Evolutionary conservation across 2,113 vertebrate species (phyloP).

Genomic region (Phrynocephalus versicolor): DNA sequence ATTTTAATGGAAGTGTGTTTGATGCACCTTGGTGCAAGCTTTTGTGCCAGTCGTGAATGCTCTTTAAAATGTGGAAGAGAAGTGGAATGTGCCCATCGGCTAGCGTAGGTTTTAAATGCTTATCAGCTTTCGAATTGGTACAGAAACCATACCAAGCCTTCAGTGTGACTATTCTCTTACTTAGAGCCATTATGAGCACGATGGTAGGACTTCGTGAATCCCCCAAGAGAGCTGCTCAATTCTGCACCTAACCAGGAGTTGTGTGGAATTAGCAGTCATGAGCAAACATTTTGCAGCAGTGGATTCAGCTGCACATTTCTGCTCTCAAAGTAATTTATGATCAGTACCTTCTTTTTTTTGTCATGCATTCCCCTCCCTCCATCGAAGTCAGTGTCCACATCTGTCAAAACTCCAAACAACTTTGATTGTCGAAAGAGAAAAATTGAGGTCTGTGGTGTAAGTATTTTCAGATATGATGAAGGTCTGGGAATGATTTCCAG

Average conservation of each 20-base stretch:
- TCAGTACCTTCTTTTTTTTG: background rate
- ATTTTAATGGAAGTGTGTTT: background rate
- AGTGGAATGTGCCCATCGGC: background rate
- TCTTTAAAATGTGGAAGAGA: background rate
- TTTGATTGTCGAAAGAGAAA: constrained; percentile 41
- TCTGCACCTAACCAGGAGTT: background rate
- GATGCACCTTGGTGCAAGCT: background rate
- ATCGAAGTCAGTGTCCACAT: background rate
- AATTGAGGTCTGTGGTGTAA: background rate
- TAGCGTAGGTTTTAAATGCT: background rate
- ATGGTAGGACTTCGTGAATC: background rate
- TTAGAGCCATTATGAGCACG: background rate
- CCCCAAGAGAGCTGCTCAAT: background rate
- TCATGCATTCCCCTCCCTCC: background rate
- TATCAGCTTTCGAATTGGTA: background rate
- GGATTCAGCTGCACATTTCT: background rate
- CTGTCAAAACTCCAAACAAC: constrained; percentile 53
- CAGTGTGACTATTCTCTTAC: background rate
- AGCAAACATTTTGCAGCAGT: background rate
- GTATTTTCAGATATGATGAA: background rate
- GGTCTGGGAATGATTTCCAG: constrained; percentile 6
- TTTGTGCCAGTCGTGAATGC: background rate
- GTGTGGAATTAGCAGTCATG: background rate
- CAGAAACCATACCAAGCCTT: background rate
- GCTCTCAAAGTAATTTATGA: background rate